phyloP scores from a whole-genome alignment of 2,113 vertebrate genomes.

The Petaurus breviceps region DNA sequence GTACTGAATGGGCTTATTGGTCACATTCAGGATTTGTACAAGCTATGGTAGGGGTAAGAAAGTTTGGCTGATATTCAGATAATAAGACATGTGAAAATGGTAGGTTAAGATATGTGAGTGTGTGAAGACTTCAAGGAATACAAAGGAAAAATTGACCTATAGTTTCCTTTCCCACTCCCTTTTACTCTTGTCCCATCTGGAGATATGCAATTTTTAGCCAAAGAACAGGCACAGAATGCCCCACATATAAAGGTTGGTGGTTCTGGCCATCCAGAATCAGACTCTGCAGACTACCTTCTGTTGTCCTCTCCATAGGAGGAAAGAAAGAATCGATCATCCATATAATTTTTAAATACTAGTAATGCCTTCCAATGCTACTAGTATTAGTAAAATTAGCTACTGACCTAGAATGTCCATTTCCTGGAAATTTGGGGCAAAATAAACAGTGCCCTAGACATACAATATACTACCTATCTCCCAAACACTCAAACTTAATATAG shows the following conservation, averaged over 20 bases:
- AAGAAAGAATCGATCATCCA: background rate
- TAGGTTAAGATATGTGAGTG: conserved; percentile 21
- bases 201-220: no score
- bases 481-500: background rate
- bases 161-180: background rate
- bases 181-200: background rate
- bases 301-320: background rate
- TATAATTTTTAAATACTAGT: background rate
- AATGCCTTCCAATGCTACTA: background rate
- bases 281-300: background rate
- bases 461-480: background rate
- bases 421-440: background rate
- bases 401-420: background rate
- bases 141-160: background rate
- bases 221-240: background rate
- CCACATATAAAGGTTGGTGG: no score
- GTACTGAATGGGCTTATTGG: conserved; percentile 1
- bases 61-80: background rate
- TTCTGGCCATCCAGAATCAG: background rate
- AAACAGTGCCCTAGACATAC: background rate
- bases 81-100: conserved; percentile 25
- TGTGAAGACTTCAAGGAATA: conserved; percentile 1
- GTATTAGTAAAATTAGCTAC: background rate
- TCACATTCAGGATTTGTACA: background rate
- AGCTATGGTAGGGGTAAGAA: conserved; percentile 4